phyloP scores from a whole-genome alignment of 2,888 invertebrate genomes.

The Limnephilus rhombicus region DNA sequence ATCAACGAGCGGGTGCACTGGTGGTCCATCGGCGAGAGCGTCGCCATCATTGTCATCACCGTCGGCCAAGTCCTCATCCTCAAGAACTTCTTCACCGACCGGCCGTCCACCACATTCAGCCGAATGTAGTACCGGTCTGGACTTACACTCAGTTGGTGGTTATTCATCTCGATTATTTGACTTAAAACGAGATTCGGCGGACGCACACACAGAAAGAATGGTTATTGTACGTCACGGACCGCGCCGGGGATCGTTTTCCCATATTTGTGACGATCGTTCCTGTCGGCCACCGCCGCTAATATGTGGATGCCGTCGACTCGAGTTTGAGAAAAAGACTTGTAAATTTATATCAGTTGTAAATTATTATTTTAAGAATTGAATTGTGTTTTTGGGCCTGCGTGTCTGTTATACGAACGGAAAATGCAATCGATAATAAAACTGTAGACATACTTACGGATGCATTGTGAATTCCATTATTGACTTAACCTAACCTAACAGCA shows the following conservation, averaged over 20 bases:
- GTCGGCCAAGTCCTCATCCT: constrained; percentile 94
- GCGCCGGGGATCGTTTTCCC: neutral
- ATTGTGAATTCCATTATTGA: neutral
- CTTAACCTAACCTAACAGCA: neutral
- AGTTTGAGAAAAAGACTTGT: constrained; percentile 50
- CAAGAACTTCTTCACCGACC: constrained; percentile 90
- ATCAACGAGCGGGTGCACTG: constrained; percentile 94
- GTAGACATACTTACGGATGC: neutral
- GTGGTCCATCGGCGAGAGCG: constrained; percentile 95
- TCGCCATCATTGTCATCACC: constrained; percentile 90
- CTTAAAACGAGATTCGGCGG: constrained; percentile 7
- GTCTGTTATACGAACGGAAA: neutral
- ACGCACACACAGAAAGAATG: neutral
- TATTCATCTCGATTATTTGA: constrained; percentile 29
- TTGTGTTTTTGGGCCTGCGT: constrained; percentile 9
- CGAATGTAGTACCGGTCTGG: constrained; percentile 61
- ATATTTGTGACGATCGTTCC: constrained; percentile 10
- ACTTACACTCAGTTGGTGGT: constrained; percentile 13
- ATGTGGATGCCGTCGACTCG: constrained; percentile 13
- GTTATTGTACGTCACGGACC: neutral
- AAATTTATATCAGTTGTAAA: constrained; percentile 40
- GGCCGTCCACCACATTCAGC: constrained; percentile 71
- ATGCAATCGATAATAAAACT: neutral
- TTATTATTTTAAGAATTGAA: constrained; percentile 32
- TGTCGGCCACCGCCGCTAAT: neutral